A percentile compares a stretch with the other conserved stretches of the same genome.
phyloP scores from a whole-genome alignment of 2,113 vertebrate species.

The Syngnathus typhle region DNA sequence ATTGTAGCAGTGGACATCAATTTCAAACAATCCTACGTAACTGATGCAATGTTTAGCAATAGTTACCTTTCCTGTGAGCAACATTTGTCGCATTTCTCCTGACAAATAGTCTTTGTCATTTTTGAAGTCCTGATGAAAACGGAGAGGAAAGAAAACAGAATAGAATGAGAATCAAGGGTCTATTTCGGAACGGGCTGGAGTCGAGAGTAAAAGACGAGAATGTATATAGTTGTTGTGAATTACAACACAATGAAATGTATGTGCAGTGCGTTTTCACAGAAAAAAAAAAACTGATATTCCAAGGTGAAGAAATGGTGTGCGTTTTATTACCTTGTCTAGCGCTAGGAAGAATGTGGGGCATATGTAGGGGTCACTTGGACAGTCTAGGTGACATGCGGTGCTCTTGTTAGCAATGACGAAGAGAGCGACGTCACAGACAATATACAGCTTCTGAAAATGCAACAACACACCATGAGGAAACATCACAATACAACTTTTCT shows the following conservation, averaged over 20 bases:
- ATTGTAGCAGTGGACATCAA: neutral
- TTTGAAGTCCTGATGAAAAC: conserved; percentile 79
- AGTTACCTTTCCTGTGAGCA: conserved; percentile 91
- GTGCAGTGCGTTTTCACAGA: neutral
- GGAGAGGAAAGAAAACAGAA: no score
- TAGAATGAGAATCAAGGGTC: neutral
- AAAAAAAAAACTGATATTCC: neutral
- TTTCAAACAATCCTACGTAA: neutral
- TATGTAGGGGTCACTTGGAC: conserved; percentile 90
- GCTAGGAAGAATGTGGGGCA: conserved; percentile 91
- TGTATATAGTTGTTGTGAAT: no score
- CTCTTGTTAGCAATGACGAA: conserved; percentile 98
- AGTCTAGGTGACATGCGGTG: conserved; percentile 91
- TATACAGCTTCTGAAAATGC: conserved; percentile 86
- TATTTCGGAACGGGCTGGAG: neutral
- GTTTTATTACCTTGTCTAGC: conserved; percentile 84
- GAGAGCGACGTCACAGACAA: conserved; percentile 94
- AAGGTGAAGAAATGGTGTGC: conserved; percentile 5
- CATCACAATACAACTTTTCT: neutral
- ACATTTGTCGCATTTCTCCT: conserved; percentile 84
- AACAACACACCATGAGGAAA: neutral
- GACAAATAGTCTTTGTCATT: conserved; percentile 92
- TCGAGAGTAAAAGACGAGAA: neutral
- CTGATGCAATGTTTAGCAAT: neutral
- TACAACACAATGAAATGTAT: no score